A percentile compares a stretch with the other conserved stretches of the same genome.
These are phyloP conservation scores for Amaurobius ferox DNA, from an alignment of 2,888 invertebrate genomes.

Conservation along the genomic window DNA sequence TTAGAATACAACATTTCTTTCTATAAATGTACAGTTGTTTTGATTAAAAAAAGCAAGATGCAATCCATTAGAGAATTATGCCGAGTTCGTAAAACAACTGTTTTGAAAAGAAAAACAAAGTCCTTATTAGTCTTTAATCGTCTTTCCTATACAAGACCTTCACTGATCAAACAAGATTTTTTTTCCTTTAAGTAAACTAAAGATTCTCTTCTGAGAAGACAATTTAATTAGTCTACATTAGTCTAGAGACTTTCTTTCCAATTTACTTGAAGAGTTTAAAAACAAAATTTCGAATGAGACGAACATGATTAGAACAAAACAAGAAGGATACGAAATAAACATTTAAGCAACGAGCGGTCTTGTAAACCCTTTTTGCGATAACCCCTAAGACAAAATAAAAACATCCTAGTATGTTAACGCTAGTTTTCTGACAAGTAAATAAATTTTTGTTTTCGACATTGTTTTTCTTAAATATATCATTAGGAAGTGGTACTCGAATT, in stretches of 20 bases:
- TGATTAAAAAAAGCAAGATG: too few relatives aligned
- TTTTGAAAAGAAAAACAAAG: too few relatives aligned
- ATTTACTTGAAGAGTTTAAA: constrained; percentile 17
- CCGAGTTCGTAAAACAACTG: too few relatives aligned
- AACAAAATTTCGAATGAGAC: constrained; percentile 30
- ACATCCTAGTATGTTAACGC: constrained; percentile 27
- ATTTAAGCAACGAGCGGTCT: constrained; percentile 21
- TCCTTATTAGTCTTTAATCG: constrained; percentile 11
- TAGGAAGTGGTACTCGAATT: too few relatives aligned
- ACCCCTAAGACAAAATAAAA: constrained; percentile 10
- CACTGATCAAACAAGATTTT: constrained; percentile 20
- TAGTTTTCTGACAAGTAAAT: constrained; percentile 39
- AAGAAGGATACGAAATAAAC: constrained; percentile 17
- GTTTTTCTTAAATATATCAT: constrained; percentile 31
- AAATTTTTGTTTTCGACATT: constrained; percentile 24
- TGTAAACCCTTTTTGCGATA: constrained; percentile 33
- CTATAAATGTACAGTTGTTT: too few relatives aligned
- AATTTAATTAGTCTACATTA: constrained; percentile 46
- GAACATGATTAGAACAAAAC: constrained; percentile 2
- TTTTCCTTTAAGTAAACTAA: not conserved
- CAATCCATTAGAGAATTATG: too few relatives aligned
- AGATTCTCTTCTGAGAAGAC: not conserved
- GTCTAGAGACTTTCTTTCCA: constrained; percentile 33
- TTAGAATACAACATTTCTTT: too few relatives aligned
- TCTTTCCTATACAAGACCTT: not conserved